phyloP scores from a whole-genome alignment of 30 jellyfish, hydroid and myxozoan species.

The Hydra vulgaris region DNA sequence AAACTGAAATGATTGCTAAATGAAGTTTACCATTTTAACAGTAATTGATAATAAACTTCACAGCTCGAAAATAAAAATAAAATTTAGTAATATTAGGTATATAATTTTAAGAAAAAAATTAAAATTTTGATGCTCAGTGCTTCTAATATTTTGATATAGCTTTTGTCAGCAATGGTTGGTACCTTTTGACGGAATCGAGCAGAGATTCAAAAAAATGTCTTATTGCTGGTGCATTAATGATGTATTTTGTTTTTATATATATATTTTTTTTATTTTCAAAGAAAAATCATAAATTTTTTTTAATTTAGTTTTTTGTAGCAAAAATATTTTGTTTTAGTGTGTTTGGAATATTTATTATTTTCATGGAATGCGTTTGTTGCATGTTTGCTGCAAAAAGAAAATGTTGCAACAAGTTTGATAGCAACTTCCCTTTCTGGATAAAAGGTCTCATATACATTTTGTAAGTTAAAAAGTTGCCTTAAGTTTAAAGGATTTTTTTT shows the following conservation, averaged over 20 bases:
- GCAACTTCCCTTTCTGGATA: neutral
- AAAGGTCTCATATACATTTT: neutral
- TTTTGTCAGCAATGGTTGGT: neutral
- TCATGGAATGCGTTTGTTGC: neutral
- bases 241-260: neutral
- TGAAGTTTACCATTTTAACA: no score
- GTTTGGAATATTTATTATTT: neutral
- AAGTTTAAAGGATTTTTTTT: no score
- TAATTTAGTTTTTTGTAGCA: no score
- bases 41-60: no score
- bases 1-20: no score
- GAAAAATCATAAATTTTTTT: no score
- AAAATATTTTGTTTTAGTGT: neutral
- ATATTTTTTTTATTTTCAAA: neutral
- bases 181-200: neutral
- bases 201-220: neutral
- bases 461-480: neutral
- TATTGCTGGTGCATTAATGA: neutral
- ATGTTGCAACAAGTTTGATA: constrained; percentile 24
- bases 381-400: constrained; percentile 4
- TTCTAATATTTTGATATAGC: neutral
- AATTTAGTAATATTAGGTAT: no score
- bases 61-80: no score
- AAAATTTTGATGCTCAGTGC: no score
- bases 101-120: no score